Evolutionary conservation across 2,888 invertebrate species (phyloP).

Genomic region (Leucania comma): DNA sequence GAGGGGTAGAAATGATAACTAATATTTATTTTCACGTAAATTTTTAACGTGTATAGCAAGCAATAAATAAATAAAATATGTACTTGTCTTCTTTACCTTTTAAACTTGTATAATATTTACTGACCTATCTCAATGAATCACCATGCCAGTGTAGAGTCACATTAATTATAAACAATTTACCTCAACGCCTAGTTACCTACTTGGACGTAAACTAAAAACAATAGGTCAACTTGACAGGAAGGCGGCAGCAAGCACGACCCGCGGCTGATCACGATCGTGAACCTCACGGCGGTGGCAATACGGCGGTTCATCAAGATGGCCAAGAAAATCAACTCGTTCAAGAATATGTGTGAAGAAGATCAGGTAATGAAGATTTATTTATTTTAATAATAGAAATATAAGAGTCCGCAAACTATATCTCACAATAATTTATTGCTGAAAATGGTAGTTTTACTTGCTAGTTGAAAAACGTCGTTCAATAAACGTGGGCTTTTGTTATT

Average conservation of each 20-base stretch:
- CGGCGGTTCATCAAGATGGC: slow-evolving; percentile 96
- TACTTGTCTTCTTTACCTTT: too few species aligned
- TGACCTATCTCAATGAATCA: background rate
- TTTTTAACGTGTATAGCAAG: too few species aligned
- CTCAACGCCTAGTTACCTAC: background rate
- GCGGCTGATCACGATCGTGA: slow-evolving; percentile 95
- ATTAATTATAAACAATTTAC: background rate
- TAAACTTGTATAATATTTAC: background rate
- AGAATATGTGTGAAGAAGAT: slow-evolving; percentile 98
- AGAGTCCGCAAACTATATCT: too few species aligned
- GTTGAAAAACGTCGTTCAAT: too few species aligned
- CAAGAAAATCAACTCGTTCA: slow-evolving; percentile 96
- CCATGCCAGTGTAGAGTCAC: too few species aligned
- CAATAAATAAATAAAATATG: too few species aligned
- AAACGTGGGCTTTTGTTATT: too few species aligned
- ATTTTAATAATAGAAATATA: background rate
- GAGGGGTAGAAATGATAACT: too few species aligned
- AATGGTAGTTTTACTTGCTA: too few species aligned
- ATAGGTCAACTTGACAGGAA: slow-evolving; percentile 66
- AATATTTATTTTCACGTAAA: too few species aligned
- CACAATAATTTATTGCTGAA: too few species aligned
- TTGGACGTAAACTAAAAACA: background rate
- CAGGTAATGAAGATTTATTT: slow-evolving; percentile 86
- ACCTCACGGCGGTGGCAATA: slow-evolving; percentile 97
- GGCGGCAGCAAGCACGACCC: slow-evolving; percentile 91